Base-by-base conservation (phyloP, 2,797 vertebrate genomes). In the Syngnathus acus region DNA sequence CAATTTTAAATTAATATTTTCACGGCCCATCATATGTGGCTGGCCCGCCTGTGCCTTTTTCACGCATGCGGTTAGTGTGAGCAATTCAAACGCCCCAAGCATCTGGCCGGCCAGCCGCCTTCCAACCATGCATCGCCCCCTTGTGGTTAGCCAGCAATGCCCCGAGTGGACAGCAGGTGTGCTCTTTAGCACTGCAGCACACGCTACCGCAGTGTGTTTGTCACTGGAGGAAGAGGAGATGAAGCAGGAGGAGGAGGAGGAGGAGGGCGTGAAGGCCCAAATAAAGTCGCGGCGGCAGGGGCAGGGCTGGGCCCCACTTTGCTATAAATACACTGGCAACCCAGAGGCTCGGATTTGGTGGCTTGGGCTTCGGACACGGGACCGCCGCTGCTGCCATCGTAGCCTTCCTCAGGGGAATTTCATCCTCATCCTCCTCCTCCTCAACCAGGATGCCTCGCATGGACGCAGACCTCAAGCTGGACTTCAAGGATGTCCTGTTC, bases 401-500 rank as follows among this genome's bases (percentile, higher is more conserved):
- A 8, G 60, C 72, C 78, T 78, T 84, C 76, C 76, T 90, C 84
- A 82, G 77, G 67, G 83, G 82, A 84, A 69, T 78, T 70, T 71
- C 81, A 14, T 80, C 78, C 21, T 73, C 79, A 37, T 80, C 76
- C 42, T 70, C 83, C 58, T 82, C 79, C 71, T 72, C 74, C 75
- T 42, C 65, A 14, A 51, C 70, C 71, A 85, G 72, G 71, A 99
- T 98, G 96, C 95, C 96, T 75, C 93, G 94, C 9, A 93, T 99
- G 74, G 97, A 98, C 66, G 89, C 90, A 19, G 97, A 98, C 86
- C 92, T 99, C 82, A 99, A 98, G 78, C 89, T 99, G 87, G 97
- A 99, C 94, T 98, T 99, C 83, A 97, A 98, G 87, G 97, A 98
- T 89, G 96, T 99, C 76, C 91, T 99, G 73, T 91, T 99, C 76